phyloP scores from a whole-genome alignment of 2,797 vertebrate species.

The Natrix natrix region DNA sequence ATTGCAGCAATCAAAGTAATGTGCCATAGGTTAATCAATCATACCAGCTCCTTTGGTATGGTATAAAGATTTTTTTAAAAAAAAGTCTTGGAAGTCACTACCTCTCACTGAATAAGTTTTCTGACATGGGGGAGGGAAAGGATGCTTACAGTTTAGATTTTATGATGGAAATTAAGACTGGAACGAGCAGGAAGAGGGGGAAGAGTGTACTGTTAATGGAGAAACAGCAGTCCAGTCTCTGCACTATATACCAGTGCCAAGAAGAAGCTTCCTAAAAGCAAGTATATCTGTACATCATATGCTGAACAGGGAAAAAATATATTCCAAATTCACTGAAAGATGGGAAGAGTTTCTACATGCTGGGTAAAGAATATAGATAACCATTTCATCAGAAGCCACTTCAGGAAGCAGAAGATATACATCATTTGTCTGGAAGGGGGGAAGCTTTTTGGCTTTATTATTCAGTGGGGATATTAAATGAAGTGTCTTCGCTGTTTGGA shows the following conservation, averaged over 20 bases:
- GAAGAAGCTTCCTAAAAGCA: neutral
- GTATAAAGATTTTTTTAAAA: neutral
- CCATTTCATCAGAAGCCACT: constrained; percentile 38
- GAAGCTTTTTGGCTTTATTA: constrained; percentile 27
- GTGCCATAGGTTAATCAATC: neutral
- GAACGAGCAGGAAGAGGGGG: neutral
- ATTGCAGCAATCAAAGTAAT: neutral
- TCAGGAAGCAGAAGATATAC: constrained; percentile 21
- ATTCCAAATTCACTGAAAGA: constrained; percentile 21
- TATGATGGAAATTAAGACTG: constrained; percentile 12
- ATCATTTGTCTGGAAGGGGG: constrained; percentile 4
- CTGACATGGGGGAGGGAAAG: neutral
- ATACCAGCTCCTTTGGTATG: neutral
- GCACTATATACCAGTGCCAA: neutral
- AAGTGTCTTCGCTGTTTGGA: neutral
- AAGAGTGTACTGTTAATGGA: neutral
- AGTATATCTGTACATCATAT: neutral
- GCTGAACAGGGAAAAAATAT: neutral
- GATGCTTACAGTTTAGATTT: neutral
- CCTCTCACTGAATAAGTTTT: neutral
- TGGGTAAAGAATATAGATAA: neutral
- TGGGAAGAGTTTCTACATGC: neutral
- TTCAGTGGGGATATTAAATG: neutral
- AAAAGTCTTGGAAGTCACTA: neutral
- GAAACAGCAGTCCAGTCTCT: neutral